phyloP scores from a whole-genome alignment of 2,113 vertebrate species.

The Onychostruthus taczanowskii region DNA sequence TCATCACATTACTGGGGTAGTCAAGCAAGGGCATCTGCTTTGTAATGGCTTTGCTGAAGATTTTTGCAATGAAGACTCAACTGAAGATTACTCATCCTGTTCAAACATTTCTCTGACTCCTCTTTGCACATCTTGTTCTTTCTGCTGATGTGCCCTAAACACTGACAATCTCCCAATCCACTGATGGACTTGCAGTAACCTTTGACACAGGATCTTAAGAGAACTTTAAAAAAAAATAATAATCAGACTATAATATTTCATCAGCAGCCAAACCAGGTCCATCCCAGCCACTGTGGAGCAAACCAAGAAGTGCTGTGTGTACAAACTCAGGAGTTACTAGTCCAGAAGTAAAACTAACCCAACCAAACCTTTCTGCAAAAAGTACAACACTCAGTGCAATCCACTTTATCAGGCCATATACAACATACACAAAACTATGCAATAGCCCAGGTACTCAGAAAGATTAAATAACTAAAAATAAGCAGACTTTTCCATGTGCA shows the following conservation, averaged over 20 bases:
- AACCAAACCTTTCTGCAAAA: neutral
- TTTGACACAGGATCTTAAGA: neutral
- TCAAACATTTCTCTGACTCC: neutral
- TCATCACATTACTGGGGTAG: neutral
- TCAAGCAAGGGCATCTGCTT: neutral
- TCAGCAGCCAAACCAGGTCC: neutral
- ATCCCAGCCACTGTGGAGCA: neutral
- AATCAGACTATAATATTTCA: neutral
- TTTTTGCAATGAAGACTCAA: neutral
- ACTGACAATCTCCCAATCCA: neutral
- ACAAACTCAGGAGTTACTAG: neutral
- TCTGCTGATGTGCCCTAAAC: neutral
- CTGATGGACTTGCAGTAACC: neutral
- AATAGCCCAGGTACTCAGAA: neutral
- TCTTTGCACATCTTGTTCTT: neutral
- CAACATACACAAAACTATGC: neutral
- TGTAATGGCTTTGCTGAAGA: neutral
- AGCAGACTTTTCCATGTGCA: neutral
- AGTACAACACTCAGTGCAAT: neutral
- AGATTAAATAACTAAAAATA: neutral
- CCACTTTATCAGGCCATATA: neutral
- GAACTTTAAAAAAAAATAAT: neutral
- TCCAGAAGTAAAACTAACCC: neutral
- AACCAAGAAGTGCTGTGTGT: neutral
- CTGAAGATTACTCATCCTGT: neutral